Evolutionary conservation across 37 sponge, comb jelly and placozoan species (phyloP), one percentile per base, ranked within the genome.

Genomic region (Eunapius fragilis): DNA sequence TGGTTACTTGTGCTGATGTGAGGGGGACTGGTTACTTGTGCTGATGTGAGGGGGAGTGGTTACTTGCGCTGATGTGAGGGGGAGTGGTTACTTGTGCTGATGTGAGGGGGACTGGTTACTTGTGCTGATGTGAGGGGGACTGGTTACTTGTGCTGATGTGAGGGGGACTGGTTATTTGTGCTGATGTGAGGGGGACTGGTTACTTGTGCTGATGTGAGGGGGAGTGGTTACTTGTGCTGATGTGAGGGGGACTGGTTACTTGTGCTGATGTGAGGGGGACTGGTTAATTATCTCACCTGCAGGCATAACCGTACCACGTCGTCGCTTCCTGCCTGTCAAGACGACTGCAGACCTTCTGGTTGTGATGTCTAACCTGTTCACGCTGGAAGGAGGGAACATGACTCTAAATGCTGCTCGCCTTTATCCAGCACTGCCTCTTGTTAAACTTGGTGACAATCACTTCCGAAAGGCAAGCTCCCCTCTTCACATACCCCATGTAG

Each of bases 311-410:
- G 97, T 98, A 0, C 99, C 99, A 31, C 87, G 98, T 10, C 73
- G 89, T 25, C 91, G 98, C 19, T 98, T 98, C 72, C 92, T 96
- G 31, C 98, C 98, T 0, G 98, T 98, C 69, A 98, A 98, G 86
- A 94, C 85, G 73, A 98, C 98, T 5, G 87, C 95, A 35, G 99
- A 98, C 67, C 89, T 98, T 14, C 85, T 98, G 37, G 80, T 95
- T 37, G 88, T 95, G 23, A 96, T 98, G 95, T 94, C 95, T 23
- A 91, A 98, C 84, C 89, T 98, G 33, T 98, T 97, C 91, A 76
- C 72, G 3, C 77, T 98, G 4, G 45, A 85, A 27, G 67, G 87
- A 32, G 99, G 99, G 19, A 78, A 82, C 19, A 85, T 98, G 35
- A 24, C 45, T 3, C 84, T 91, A 87, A 98, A 95, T 78, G 80